A percentile compares a stretch with the other conserved stretches of the same genome.
Conservation (phyloP, 2,797 vertebrate species). For the Mormyrops attenuatus region DNA sequence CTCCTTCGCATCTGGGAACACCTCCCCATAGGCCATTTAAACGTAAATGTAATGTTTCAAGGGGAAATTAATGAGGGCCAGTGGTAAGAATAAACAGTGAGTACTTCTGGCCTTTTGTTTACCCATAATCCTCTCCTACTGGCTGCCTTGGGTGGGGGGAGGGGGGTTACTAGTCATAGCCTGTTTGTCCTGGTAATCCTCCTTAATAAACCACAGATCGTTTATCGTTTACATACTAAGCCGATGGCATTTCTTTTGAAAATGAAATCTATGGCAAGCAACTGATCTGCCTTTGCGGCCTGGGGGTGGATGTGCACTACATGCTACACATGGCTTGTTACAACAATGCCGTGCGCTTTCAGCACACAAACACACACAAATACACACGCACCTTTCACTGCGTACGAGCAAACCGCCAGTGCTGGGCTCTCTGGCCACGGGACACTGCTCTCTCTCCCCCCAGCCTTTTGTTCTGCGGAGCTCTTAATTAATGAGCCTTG, state of each 20-base stretch:
- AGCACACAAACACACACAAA: background rate
- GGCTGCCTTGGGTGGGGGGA: background rate
- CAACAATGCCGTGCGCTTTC: background rate
- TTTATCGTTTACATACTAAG: background rate
- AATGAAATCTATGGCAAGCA: background rate
- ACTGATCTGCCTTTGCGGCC: background rate
- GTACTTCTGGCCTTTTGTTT: background rate
- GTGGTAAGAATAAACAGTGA: background rate
- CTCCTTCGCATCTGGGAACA: background rate
- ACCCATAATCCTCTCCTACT: background rate
- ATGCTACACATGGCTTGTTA: background rate
- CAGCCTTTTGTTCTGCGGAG: background rate
- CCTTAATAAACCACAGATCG: background rate
- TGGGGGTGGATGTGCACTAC: background rate
- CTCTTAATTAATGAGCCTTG: background rate
- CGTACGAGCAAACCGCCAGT: background rate
- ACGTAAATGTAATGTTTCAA: background rate
- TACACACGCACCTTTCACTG: background rate
- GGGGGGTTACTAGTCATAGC: background rate
- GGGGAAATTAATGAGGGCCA: background rate
- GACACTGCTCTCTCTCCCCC: background rate
- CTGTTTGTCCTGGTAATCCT: background rate
- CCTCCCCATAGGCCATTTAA: background rate
- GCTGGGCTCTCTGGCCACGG: background rate
- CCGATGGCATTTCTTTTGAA: background rate